Percentiles rank a stretch among this genome's conserved stretches.
These are phyloP conservation scores for Xestia sexstrigata DNA, from an alignment of 2,888 invertebrate genomes.

Conservation along the genomic window DNA sequence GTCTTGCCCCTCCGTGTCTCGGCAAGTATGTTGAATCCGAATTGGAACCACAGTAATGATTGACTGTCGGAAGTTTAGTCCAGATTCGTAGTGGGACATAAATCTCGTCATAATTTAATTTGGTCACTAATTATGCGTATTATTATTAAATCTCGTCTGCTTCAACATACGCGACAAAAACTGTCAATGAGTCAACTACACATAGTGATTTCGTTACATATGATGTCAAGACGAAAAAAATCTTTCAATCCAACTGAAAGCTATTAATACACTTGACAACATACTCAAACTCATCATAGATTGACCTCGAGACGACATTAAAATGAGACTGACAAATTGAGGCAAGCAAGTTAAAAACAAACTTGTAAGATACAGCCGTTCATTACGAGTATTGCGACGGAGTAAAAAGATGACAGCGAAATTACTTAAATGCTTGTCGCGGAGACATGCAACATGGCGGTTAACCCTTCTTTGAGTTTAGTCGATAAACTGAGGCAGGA, in stretches of 20 bases:
- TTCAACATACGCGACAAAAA: background rate
- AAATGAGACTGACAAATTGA: conserved; percentile 38
- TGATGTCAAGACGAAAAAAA: conserved; percentile 3
- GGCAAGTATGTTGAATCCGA: background rate
- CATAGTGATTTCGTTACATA: background rate
- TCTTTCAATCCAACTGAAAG: conserved; percentile 27
- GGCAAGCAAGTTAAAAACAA: conserved; percentile 27
- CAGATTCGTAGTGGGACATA: background rate
- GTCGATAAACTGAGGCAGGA: conserved; percentile 33
- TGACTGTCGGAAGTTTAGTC: conserved; percentile 7
- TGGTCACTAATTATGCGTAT: too few species aligned
- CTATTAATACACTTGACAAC: conserved; percentile 43
- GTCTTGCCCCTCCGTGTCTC: background rate
- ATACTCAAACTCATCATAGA: conserved; percentile 49
- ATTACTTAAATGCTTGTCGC: conserved; percentile 33
- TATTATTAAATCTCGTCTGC: background rate
- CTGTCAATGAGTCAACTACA: background rate
- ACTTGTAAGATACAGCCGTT: conserved; percentile 24
- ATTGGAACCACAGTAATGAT: background rate
- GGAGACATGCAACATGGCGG: conserved; percentile 37
- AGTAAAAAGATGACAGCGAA: conserved; percentile 35
- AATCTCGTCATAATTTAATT: background rate
- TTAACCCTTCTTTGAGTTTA: conserved; percentile 23
- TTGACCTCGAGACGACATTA: conserved; percentile 49
- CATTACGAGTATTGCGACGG: conserved; percentile 10